Evolutionary conservation across 1,140 invertebrate genomes (phyloP).

Genomic region (Ditylenchus dipsaci): DNA sequence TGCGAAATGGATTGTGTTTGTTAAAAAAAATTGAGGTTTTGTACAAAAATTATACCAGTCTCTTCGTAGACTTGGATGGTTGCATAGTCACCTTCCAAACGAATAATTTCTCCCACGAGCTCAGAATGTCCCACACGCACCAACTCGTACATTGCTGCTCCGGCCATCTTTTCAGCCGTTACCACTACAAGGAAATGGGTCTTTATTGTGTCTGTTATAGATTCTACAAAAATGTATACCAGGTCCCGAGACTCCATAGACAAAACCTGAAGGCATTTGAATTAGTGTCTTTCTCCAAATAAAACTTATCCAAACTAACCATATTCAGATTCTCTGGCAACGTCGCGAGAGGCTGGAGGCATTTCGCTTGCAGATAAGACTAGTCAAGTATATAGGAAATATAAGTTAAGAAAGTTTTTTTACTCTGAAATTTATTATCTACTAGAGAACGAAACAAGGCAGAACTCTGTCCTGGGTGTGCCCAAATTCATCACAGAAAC

Average conservation of each 20-base stretch:
- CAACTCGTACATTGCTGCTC: conserved; percentile 99
- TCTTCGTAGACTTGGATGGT: conserved; percentile 99
- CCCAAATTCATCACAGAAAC: too few relatives aligned
- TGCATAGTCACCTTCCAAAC: conserved; percentile 96
- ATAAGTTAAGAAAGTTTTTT: too few relatives aligned
- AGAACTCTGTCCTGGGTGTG: too few relatives aligned
- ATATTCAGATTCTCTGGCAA: conserved; percentile 71
- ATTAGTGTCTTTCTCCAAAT: too few relatives aligned
- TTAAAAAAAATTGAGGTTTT: conserved; percentile 1
- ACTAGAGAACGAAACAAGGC: too few relatives aligned
- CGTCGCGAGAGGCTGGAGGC: conserved; percentile 29
- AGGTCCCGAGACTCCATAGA: conserved; percentile 91
- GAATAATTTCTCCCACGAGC: conserved; percentile 97
- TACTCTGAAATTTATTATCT: too few relatives aligned
- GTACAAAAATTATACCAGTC: conserved; percentile 67
- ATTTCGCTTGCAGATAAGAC: conserved; percentile 18
- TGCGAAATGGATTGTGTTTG: conserved; percentile 45
- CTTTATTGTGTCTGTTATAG: not conserved
- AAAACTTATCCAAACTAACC: conserved; percentile 61
- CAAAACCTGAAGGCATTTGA: conserved; percentile 64
- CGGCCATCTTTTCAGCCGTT: conserved; percentile 96
- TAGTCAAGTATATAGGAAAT: not conserved
- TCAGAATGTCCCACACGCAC: conserved; percentile 96
- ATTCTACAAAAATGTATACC: conserved; percentile 67
- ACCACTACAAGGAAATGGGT: conserved; percentile 71